Evolutionary conservation across 2,113 vertebrate species (phyloP).

Genomic region (Menidia beryllina): DNA sequence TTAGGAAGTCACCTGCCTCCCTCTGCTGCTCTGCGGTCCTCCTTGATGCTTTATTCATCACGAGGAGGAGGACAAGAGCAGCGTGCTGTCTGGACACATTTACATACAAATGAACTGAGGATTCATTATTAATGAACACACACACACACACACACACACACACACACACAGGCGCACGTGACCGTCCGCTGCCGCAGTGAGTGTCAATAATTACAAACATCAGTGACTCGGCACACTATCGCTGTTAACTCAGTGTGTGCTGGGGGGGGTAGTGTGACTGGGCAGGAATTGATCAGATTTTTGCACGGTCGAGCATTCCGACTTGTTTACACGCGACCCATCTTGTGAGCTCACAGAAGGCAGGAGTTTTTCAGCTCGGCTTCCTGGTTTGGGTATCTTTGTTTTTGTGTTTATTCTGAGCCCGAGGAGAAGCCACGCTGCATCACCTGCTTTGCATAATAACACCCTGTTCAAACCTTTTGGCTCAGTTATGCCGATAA

Average conservation of each 20-base stretch:
- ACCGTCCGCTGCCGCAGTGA: conserved; percentile 19
- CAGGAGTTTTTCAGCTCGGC: conserved; percentile 41
- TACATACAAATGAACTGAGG: conserved; percentile 65
- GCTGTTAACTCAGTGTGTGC: conserved; percentile 9
- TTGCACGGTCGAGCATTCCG: conserved; percentile 31
- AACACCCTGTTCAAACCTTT: conserved; percentile 14
- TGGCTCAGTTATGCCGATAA: conserved; percentile 25
- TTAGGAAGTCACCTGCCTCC: conserved; percentile 41
- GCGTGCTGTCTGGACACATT: conserved; percentile 57
- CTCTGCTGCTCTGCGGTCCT: conserved; percentile 16
- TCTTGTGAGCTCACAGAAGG: conserved; percentile 14
- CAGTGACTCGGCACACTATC: conserved; percentile 26
- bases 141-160: neutral
- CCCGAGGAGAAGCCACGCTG: conserved; percentile 12
- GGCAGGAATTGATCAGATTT: conserved; percentile 21
- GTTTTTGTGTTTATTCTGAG: conserved; percentile 37
- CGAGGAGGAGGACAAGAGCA: conserved; percentile 31
- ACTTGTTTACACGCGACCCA: conserved; percentile 32
- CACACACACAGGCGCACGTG: conserved; percentile 4
- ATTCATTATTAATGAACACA: conserved; percentile 49
- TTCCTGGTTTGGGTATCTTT: conserved; percentile 40
- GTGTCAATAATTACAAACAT: conserved; percentile 47
- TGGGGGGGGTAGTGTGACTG: conserved; percentile 2
- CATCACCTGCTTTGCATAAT: conserved; percentile 52
- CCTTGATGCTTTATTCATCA: conserved; percentile 62